These are phyloP conservation scores for Schlechtendalia chinensis DNA, from an alignment of 1,140 invertebrate genomes.

Conservation along the genomic window DNA sequence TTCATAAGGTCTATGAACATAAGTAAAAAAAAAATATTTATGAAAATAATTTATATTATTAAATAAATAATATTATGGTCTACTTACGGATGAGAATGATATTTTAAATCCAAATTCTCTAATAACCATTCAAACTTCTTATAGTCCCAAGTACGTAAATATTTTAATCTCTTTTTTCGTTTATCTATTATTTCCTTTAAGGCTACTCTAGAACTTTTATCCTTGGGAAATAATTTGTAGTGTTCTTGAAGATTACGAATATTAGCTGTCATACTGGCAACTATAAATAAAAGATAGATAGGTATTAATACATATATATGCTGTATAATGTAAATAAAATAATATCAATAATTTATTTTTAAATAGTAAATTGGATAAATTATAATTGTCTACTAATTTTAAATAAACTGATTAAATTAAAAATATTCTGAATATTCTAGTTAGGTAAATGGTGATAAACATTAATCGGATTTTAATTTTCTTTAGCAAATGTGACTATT, in stretches of 20 bases:
- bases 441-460: too few species aligned
- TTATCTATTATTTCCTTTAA: slow-evolving; percentile 74
- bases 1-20: slow-evolving; percentile 20
- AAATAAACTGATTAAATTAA: too few species aligned
- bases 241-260: slow-evolving; percentile 62
- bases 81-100: slow-evolving; percentile 63
- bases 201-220: slow-evolving; percentile 60
- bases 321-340: too few species aligned
- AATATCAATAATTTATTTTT: too few species aligned
- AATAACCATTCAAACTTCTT: slow-evolving; percentile 83
- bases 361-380: too few species aligned
- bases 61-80: background rate
- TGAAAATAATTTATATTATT: too few species aligned
- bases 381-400: too few species aligned
- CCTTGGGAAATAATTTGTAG: slow-evolving; percentile 58
- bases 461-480: too few species aligned
- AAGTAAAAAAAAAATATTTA: slow-evolving; percentile 7
- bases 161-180: slow-evolving; percentile 70
- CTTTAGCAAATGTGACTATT: too few species aligned
- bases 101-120: slow-evolving; percentile 74
- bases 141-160: slow-evolving; percentile 72
- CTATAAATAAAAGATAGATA: slow-evolving; percentile 59
- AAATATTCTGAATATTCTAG: too few species aligned
- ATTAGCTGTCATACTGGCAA: slow-evolving; percentile 60
- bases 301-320: background rate